phyloP scores from a whole-genome alignment of 2,888 invertebrate species.

The Disparrhopalites patrizii region DNA sequence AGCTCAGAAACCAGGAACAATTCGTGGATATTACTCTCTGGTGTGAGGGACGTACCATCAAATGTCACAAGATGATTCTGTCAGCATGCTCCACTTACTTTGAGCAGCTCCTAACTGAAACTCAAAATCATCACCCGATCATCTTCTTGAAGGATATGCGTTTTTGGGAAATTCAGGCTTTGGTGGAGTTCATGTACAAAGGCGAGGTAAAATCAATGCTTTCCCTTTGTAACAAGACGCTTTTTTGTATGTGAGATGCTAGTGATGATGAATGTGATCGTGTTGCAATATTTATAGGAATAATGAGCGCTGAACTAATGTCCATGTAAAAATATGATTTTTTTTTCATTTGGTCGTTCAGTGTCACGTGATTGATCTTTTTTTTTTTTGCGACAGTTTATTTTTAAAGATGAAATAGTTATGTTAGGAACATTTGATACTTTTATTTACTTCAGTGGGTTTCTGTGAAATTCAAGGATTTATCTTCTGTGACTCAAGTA shows the following conservation, averaged over 20 bases:
- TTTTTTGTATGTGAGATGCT: not conserved
- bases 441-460: no score
- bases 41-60: constrained; percentile 45
- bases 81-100: constrained; percentile 48
- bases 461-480: no score
- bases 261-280: not conserved
- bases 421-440: no score
- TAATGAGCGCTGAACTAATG: not conserved
- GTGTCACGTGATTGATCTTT: no score
- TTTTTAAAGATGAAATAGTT: no score
- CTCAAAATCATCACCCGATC: constrained; percentile 45
- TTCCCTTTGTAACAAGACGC: no score
- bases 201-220: constrained; percentile 46
- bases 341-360: no score
- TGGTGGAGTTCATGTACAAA: constrained; percentile 49
- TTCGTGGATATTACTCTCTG: constrained; percentile 48
- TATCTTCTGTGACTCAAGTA: no score
- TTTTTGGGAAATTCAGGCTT: constrained; percentile 48
- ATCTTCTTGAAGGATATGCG: constrained; percentile 48
- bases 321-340: not conserved
- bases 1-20: constrained; percentile 45
- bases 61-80: constrained; percentile 48
- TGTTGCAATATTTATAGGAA: not conserved
- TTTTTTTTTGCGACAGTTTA: no score
- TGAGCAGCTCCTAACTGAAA: constrained; percentile 47